Evolutionary conservation across 2,888 invertebrate species (phyloP).

Genomic region (Mactromeris polynyma): DNA sequence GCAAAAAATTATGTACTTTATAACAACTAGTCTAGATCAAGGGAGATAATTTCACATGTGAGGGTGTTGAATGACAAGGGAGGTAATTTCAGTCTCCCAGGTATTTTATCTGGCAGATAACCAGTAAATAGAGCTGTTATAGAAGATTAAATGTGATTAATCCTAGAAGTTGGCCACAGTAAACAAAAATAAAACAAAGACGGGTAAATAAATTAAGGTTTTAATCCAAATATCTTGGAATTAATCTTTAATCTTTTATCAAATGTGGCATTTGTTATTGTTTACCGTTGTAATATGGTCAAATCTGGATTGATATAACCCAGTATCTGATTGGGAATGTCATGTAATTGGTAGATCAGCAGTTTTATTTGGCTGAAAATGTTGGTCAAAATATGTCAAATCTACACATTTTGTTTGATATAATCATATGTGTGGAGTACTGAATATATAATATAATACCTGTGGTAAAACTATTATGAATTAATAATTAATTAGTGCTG

Average conservation of each 20-base stretch:
- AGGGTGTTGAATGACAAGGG: not conserved
- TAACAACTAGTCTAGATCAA: conserved; percentile 2
- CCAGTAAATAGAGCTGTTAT: conserved; percentile 50
- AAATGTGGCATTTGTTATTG: conserved; percentile 22
- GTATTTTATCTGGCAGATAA: conserved; percentile 47
- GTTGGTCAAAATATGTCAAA: not conserved
- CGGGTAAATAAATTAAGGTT: conserved; percentile 51
- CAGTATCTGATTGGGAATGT: conserved; percentile 23
- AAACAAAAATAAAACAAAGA: conserved; percentile 66
- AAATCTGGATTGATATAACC: conserved; percentile 14
- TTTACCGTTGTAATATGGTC: conserved; percentile 27
- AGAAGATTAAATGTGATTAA: conserved; percentile 55
- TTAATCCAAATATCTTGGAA: conserved; percentile 43
- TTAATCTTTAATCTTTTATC: conserved; percentile 54
- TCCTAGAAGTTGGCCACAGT: conserved; percentile 52
- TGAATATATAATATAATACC: too few species aligned
- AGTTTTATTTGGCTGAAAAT: not conserved
- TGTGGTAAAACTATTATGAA: too few species aligned
- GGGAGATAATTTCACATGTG: conserved; percentile 45
- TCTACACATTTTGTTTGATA: too few species aligned
- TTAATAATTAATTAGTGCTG: too few species aligned
- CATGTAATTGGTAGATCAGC: not conserved
- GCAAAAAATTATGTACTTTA: conserved; percentile 26
- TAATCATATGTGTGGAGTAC: too few species aligned
- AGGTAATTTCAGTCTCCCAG: conserved; percentile 15